Base-by-base conservation (phyloP, 2,797 vertebrate genomes). In the Chaetodon trifasciatus region DNA sequence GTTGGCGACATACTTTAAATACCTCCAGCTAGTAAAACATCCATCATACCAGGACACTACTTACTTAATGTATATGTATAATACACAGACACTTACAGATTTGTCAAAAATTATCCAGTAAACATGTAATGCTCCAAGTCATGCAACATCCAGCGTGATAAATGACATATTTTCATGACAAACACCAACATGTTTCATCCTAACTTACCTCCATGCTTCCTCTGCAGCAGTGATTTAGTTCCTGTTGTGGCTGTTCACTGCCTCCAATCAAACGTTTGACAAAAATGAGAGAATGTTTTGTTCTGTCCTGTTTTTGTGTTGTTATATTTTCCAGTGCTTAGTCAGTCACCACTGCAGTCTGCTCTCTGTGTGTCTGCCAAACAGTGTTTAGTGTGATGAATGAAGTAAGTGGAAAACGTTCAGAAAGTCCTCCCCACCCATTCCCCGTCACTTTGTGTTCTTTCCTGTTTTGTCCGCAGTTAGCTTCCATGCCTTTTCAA, bases 141-240 rank as follows among this genome's bases (percentile, higher is more conserved):
- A 46, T 42, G 11, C 17, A 37, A 49, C 7, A 16, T 0, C 15
- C 6, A 24, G 8, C 11, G 9, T 42, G 21, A 44, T 7, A 70
- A 39, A 11, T 21, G 2, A 46, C 12, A 58, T 23, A 57, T 65
- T 76, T 76, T 24, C 4, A 68, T 9, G 21, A 35, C 12, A 60
- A 50, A 75, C 7, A 37, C 55, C 52, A 28, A 78, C 55, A 63
- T 10, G 46, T n/a, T 66, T 46, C 9, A 85, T 47, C 19, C 58
- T 39, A 56, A 91, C 94, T 87, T 86, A 96, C 96, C 92, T 94
- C 94, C 93, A 94, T 94, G 16, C 3, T 80, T 80, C 49, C 66
- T 17, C 63, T 58, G 37, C 21, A 75, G 79, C 52, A 40, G 72
- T 42, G 46, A 70, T 77, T 67, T 60, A 46, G 15, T 71, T 77